A percentile compares a stretch with the other conserved stretches of the same genome.
phyloP scores from a whole-genome alignment of 2,113 vertebrate species.

The Halichoerus grypus region DNA sequence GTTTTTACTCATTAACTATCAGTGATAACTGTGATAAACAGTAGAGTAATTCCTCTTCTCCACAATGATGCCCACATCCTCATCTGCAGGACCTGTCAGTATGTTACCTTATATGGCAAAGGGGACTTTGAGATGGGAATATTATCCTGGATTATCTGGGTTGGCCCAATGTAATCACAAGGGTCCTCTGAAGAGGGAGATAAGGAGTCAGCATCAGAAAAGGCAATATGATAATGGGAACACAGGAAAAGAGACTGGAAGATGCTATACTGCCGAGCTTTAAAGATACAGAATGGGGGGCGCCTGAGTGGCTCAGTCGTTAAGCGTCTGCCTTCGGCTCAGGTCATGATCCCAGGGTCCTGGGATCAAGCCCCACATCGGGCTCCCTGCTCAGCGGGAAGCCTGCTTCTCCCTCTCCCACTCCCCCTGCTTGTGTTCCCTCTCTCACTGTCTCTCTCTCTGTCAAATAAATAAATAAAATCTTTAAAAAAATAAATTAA shows the following conservation, averaged over 20 bases:
- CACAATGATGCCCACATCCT: not conserved
- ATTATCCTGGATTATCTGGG: not conserved
- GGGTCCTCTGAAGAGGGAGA: not conserved
- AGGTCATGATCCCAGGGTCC: too few species aligned
- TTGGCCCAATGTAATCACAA: not conserved
- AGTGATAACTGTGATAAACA: not conserved
- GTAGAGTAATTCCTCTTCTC: not conserved
- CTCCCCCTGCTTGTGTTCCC: too few species aligned
- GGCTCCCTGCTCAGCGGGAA: too few species aligned
- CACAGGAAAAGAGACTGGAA: not conserved
- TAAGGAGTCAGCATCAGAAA: not conserved
- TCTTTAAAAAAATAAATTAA: too few species aligned
- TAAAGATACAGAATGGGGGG: not conserved
- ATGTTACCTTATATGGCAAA: not conserved
- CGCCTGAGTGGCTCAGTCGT: too few species aligned
- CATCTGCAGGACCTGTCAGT: not conserved
- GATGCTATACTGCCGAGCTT: not conserved
- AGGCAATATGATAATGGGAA: not conserved
- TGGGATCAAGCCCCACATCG: too few species aligned
- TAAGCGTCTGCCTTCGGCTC: too few species aligned
- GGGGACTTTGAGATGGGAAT: not conserved
- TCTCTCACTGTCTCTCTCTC: too few species aligned
- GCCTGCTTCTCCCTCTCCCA: too few species aligned
- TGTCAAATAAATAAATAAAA: too few species aligned
- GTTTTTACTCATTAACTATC: not conserved